Base-by-base conservation (phyloP, 2,888 invertebrate species). In the Galerucella calmariensis region DNA sequence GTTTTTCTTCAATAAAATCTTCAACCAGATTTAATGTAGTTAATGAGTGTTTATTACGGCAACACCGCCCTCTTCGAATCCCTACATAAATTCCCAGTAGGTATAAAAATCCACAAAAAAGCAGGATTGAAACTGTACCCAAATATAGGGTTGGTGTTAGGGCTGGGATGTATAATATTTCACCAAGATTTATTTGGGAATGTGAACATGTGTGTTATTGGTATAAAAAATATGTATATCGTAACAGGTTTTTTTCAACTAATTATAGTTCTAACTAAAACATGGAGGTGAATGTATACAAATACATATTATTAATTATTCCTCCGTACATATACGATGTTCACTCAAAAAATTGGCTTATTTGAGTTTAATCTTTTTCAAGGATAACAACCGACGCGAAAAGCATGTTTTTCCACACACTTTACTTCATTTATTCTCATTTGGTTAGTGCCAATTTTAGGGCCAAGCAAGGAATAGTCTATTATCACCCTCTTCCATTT, bases 121-220 rank as follows among this genome's bases (percentile, higher is more conserved):
- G 56, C 46, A n/a, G 71, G 53, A 65, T 65, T 65, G 71, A 71
- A 65, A 71, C 27, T 56, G 65, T 65, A 65, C 71, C 71, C 71
- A 20, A 71, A 71, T 62, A 71, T 65, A 63, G 71, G 73, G 69
- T 56, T 53, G n/a, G 48, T 65, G 65, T 65, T 73, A 69, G 62
- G 69, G 65, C 20, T 65, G 14, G 58, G 44, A 48, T 27, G 69
- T 62, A 73, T 73, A 48, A 73, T 58, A 53, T 69, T 73, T 69
- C 73, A 68, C 48, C 8, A 73, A 44, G 73, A 73, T 73, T 73
- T 73, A 73, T 73, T 65, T 69, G 69, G 65, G 68, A 73, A 73
- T 65, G 53, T 65, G 73, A 73, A 73, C 73, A 73, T 73, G 73
- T 73, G 73, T 66, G 69, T 53, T 63, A 46, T 41, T 44, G 24